phyloP scores from a whole-genome alignment of 2,888 invertebrate species.

The Rambutsinella grinnellia region DNA sequence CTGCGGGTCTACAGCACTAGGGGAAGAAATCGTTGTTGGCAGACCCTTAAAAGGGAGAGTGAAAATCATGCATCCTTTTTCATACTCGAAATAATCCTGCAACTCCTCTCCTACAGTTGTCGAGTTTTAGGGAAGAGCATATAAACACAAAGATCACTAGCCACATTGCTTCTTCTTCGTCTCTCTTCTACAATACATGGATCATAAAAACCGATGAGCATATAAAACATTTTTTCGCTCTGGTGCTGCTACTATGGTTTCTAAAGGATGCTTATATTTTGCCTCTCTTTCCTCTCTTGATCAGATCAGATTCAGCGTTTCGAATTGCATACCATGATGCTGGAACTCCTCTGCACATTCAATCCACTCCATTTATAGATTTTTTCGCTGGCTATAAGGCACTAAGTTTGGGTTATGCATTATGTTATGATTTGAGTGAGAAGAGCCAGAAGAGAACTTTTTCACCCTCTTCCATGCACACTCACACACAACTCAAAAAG shows the following conservation, averaged over 20 bases:
- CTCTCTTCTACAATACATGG: background rate
- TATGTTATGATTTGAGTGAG: too few species aligned
- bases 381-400: background rate
- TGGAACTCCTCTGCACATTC: background rate
- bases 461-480: too few species aligned
- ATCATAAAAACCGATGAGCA: background rate
- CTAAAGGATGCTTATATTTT: background rate
- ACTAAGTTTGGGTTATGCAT: too few species aligned
- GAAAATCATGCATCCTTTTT: constrained; percentile 12
- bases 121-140: too few species aligned
- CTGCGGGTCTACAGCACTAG: background rate
- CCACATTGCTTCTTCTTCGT: too few species aligned
- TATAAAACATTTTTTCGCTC: background rate
- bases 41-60: constrained; percentile 48
- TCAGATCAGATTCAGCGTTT: constrained; percentile 32
- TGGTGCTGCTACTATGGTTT: background rate
- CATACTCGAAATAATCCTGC: background rate
- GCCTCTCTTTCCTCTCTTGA: constrained; percentile 6
- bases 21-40: background rate
- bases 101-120: background rate
- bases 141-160: too few species aligned
- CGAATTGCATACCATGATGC: background rate
- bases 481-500: too few species aligned
- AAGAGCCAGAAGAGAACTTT: constrained; percentile 27
- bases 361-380: constrained; percentile 31